Percentiles rank a stretch among this genome's conserved stretches.
These are phyloP conservation scores for Plebejus melissa DNA, from an alignment of 2,888 invertebrate genomes.

Conservation along the genomic window DNA sequence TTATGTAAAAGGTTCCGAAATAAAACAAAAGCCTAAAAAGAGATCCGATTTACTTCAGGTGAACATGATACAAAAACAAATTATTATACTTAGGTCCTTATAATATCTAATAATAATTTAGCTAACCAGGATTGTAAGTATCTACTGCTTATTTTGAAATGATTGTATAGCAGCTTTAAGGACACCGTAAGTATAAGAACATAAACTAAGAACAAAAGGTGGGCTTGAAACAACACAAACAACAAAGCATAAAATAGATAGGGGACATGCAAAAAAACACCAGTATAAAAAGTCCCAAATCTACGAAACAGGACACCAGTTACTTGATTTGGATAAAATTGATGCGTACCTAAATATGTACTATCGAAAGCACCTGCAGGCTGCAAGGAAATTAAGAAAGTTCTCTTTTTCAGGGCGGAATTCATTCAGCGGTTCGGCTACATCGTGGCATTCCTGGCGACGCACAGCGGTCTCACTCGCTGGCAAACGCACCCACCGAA, in stretches of 20 bases:
- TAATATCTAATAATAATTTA: neutral
- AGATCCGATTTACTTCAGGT: neutral
- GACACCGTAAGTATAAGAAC: constrained; percentile 4
- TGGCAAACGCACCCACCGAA: constrained; percentile 86
- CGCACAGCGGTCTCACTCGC: constrained; percentile 92
- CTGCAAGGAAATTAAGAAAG: constrained; percentile 8
- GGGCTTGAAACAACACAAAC: too few relatives aligned
- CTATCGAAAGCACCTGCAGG: neutral
- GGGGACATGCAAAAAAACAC: neutral
- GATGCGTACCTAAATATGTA: too few relatives aligned
- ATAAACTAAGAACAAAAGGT: too few relatives aligned
- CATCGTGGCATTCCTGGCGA: constrained; percentile 91
- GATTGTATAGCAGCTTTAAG: neutral
- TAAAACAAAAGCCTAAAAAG: too few relatives aligned
- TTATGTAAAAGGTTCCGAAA: too few relatives aligned
- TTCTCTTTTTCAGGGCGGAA: constrained; percentile 82
- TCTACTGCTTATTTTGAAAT: neutral
- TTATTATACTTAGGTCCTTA: neutral
- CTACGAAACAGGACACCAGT: neutral
- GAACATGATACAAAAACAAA: neutral
- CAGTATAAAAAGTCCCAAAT: neutral
- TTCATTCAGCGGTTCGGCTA: constrained; percentile 91
- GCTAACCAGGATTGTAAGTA: constrained; percentile 28
- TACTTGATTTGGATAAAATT: neutral
- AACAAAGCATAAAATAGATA: too few relatives aligned